Evolutionary conservation across 2,888 invertebrate species (phyloP), one percentile per base, ranked within the genome.

Genomic region (Macropis europaea): DNA sequence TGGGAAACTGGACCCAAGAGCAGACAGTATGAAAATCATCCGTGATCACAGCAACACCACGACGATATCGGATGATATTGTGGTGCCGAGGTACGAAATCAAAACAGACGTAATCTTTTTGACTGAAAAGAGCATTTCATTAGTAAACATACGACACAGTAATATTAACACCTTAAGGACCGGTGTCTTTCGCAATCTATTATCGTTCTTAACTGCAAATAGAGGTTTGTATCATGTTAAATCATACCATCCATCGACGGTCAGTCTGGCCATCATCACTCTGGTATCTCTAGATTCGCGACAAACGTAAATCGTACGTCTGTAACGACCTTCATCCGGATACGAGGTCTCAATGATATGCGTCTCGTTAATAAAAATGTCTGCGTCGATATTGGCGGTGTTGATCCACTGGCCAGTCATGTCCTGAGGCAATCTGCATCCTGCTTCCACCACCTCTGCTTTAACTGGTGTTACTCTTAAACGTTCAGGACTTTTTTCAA

Each of bases 101-200:
- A 84, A 98, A 98, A 87, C 99, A 99, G 5, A 98, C 94, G 88
- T 96, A 99, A 93, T 99, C 99, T 86, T 98, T 98, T 91, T 99
- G 99, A 90, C 98, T 95, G 87, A 79, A 91, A 90, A 71, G 30
- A 30, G 6, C 0, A 13, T 45, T 50, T 6, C 28, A 66, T 70
- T 79, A 69, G 7, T 11, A 72, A 26, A 68, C 45, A 17, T 11
- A 56, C 3, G 45, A 34, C 4, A 11, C n/a, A n/a, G n/a, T n/a
- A n/a, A n/a, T n/a, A n/a, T n/a, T n/a, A n/a, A n/a, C n/a, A n/a
- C n/a, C n/a, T n/a, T n/a, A n/a, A n/a, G n/a, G n/a, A n/a, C n/a
- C n/a, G n/a, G n/a, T n/a, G n/a, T n/a, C n/a, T n/a, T n/a, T n/a
- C n/a, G n/a, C n/a, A n/a, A n/a, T n/a, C n/a, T n/a, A n/a, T n/a